Conservation (phyloP, 2,113 vertebrate genomes). For the Sylvia atricapilla region DNA sequence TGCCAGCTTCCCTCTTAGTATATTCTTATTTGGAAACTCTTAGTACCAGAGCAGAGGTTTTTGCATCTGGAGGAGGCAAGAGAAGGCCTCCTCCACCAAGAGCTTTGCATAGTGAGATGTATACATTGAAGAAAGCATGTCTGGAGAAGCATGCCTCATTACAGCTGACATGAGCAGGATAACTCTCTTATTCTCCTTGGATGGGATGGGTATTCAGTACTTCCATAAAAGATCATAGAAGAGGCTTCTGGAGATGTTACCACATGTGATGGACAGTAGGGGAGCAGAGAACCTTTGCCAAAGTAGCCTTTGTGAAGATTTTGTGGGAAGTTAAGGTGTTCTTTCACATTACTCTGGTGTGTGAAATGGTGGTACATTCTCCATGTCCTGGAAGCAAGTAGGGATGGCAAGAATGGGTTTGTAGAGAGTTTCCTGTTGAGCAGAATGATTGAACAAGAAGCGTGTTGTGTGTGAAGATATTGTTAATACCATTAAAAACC, state of each 20-base stretch:
- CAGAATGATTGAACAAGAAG: not conserved
- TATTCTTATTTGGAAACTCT: not conserved
- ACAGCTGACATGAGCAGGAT: not conserved
- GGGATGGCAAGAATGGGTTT: not conserved
- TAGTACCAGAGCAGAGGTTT: not conserved
- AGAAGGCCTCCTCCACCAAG: not conserved
- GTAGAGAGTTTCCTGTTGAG: not conserved
- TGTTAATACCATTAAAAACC: not conserved
- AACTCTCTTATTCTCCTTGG: not conserved
- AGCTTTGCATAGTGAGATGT: not conserved
- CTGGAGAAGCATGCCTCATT: not conserved
- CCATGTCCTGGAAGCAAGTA: not conserved
- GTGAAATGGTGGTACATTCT: not conserved
- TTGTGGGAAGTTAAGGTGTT: not conserved
- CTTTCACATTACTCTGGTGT: not conserved
- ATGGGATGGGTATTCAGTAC: not conserved
- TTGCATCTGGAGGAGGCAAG: not conserved
- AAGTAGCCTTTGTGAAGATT: not conserved
- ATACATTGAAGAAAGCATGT: fast-evolving
- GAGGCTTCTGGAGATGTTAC: not conserved
- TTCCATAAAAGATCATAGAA: not conserved
- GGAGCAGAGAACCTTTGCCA: not conserved
- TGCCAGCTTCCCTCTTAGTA: not conserved
- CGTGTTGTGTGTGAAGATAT: not conserved
- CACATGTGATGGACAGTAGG: too few species aligned